These are phyloP conservation scores for Erpornis zantholeuca DNA, from an alignment of 2,113 vertebrate species.

Conservation along the genomic window DNA sequence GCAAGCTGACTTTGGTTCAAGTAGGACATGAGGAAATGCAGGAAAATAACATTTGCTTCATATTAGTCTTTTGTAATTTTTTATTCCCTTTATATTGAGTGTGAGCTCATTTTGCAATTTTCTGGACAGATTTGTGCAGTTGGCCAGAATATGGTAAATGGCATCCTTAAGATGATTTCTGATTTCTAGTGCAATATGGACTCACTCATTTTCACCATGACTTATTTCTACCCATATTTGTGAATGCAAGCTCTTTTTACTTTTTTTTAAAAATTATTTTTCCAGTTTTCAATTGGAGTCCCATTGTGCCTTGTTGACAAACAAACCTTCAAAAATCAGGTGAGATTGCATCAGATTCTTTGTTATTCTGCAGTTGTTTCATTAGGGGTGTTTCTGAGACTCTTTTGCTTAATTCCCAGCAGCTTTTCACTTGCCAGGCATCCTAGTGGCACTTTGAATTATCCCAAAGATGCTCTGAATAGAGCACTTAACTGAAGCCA, in stretches of 20 bases:
- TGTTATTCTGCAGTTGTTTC: neutral
- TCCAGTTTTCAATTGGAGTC: neutral
- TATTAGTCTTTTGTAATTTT: neutral
- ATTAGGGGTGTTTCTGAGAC: neutral
- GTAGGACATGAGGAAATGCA: neutral
- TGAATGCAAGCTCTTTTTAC: neutral
- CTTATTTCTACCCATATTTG: neutral
- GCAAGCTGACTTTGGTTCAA: neutral
- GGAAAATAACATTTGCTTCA: neutral
- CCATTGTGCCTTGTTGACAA: neutral
- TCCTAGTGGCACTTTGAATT: neutral
- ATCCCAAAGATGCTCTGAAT: neutral
- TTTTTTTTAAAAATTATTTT: too few relatives aligned
- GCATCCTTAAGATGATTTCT: neutral
- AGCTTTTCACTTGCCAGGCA: neutral
- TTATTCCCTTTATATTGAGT: neutral
- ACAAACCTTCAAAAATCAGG: neutral
- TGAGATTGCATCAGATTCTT: neutral
- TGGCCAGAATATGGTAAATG: neutral
- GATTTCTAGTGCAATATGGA: neutral
- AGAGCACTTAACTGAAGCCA: constrained; percentile 5
- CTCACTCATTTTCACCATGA: neutral
- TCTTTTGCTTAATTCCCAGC: constrained; percentile 1
- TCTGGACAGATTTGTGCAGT: neutral
- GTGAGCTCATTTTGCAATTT: constrained; percentile 31